Evolutionary conservation across 2,888 invertebrate genomes (phyloP), one percentile per base, ranked within the genome.

Genomic region (Cheilosia vulpina): DNA sequence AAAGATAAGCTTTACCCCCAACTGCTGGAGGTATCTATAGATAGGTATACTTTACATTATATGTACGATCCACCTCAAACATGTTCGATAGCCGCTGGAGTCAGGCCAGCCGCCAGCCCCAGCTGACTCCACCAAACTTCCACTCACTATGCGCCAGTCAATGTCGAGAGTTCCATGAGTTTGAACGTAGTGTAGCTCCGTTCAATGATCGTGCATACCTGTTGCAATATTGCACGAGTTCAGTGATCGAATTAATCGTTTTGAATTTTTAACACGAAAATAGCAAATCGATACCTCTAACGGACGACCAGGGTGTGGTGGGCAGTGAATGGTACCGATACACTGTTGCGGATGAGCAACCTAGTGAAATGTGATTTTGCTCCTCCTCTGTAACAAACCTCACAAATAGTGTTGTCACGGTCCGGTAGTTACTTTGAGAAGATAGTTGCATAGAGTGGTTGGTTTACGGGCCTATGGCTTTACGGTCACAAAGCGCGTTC

Each of bases 311-410:
- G 63, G 80, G 85, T 81, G 85, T 81, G 85, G 76, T 77, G 57
- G 62, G 24, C 9, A 27, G 2, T 58, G 72, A 81, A 81, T 77
- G 76, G 76, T 81, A 77, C 76, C 85, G 52, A 85, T 85, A 85
- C 63, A 76, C 80, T 80, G 85, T 81, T 81, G 81, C 85, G 85
- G 85, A 85, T 85, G 85, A 85, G 81, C 68, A 81, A 81, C 62
- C 81, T 21, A 77, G 50, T 85, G 66, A 72, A 85, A 85, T 85
- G 81, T 31, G 65, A 11, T 62, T 57, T 38, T 50, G 55, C 60
- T 66, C 50, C 65, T 78, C 31, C 17, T 73, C 13, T 65, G 71
- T 66, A 13, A 13, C 60, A 15, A 34, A 76, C 55, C 63, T 80
- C 38, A 52, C 52, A 38, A 60, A 47, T 63, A 50, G 60, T 72